Evolutionary conservation across 2,797 vertebrate species (phyloP).

Genomic region (Amphiprion clarkii): DNA sequence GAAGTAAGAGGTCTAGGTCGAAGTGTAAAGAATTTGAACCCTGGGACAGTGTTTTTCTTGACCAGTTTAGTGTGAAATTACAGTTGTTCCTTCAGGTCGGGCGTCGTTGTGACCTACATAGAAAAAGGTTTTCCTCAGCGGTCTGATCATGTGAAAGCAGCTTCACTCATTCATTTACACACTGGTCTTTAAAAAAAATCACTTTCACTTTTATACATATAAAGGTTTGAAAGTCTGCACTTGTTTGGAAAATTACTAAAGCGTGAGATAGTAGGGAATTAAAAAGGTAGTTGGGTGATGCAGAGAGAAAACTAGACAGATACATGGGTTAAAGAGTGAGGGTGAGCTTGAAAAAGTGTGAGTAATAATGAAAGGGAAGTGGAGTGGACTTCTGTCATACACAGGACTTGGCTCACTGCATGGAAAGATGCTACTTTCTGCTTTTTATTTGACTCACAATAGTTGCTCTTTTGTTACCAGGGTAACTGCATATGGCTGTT

Average conservation of each 20-base stretch:
- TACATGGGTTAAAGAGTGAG: background rate
- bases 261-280: conserved; percentile 1
- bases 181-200: background rate
- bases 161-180: background rate
- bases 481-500: conserved; percentile 38
- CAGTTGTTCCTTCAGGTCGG: background rate
- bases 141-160: conserved; percentile 29
- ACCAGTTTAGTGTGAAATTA: background rate
- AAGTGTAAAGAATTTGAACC: background rate
- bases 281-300: background rate
- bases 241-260: background rate
- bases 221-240: background rate
- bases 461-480: conserved; percentile 57
- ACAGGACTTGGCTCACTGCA: conserved; percentile 26
- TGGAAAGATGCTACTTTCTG: conserved; percentile 75
- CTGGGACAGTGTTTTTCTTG: background rate
- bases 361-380: conserved; percentile 46
- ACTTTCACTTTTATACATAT: background rate
- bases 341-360: conserved; percentile 17
- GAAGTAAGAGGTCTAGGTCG: background rate
- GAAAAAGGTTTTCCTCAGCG: background rate
- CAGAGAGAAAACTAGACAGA: background rate
- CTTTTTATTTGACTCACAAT: conserved; percentile 68
- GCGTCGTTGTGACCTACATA: too few species aligned
- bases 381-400: conserved; percentile 41